phyloP scores from a whole-genome alignment of 2,888 invertebrate species.

The Leptothorax acervorum region DNA sequence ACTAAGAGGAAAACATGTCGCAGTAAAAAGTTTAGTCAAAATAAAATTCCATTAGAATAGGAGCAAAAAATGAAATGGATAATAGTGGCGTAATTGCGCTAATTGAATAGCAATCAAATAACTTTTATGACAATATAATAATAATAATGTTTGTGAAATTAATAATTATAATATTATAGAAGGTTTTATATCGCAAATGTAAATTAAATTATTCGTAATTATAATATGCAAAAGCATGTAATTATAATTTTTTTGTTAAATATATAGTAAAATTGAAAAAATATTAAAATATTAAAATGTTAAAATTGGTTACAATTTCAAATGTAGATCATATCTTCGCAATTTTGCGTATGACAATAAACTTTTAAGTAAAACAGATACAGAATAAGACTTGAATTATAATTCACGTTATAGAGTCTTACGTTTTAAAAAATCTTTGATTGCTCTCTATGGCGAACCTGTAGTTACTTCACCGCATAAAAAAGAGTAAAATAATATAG shows the following conservation, averaged over 20 bases:
- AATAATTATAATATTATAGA: background rate
- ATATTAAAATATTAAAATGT: background rate
- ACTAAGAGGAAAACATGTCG: background rate
- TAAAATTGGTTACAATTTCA: background rate
- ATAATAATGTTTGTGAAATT: background rate
- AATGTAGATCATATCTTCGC: background rate
- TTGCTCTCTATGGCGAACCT: conserved; percentile 12
- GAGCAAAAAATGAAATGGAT: background rate
- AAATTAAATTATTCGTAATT: background rate
- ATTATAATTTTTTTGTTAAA: background rate
- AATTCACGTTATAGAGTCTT: background rate
- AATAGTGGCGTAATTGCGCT: conserved; percentile 26
- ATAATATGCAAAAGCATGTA: background rate
- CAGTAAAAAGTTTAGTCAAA: conserved; percentile 27
- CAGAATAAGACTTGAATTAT: background rate
- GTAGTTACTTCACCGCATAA: conserved; percentile 33
- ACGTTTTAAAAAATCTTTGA: background rate
- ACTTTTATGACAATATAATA: background rate
- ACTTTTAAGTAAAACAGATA: background rate
- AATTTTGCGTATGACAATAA: background rate
- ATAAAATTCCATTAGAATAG: background rate
- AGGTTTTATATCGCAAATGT: background rate
- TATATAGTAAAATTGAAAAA: background rate
- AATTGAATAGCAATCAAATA: conserved; percentile 26
- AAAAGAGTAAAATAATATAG: conserved; percentile 50